phyloP scores from a whole-genome alignment of 2,797 vertebrate genomes.

The Pteronotus mesoamericanus region DNA sequence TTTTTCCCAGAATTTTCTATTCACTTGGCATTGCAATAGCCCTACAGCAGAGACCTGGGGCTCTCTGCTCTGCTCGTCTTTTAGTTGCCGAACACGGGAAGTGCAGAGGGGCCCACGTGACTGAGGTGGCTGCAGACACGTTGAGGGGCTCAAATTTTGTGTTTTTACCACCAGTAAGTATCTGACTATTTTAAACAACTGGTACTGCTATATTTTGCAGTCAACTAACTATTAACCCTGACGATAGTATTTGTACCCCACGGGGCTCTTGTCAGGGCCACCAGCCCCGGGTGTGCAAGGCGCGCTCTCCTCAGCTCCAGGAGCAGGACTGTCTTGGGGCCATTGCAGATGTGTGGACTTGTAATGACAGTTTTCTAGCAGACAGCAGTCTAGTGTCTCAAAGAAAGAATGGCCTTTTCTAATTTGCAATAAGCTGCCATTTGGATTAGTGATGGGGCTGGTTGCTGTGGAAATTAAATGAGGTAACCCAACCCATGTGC shows the following conservation, averaged over 20 bases:
- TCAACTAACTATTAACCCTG: background rate
- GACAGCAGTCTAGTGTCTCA: background rate
- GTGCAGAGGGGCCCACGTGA: background rate
- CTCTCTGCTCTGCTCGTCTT: background rate
- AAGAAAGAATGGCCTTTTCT: background rate
- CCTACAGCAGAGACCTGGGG: background rate
- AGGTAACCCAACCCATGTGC: background rate
- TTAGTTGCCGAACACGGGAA: background rate
- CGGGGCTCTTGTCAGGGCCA: background rate
- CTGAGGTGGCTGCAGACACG: background rate
- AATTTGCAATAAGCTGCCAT: background rate
- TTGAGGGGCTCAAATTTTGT: background rate
- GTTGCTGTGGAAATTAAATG: background rate
- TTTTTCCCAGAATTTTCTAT: background rate
- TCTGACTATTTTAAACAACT: conserved; percentile 17
- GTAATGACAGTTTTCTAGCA: background rate
- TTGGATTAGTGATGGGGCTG: background rate
- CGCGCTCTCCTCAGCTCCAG: background rate
- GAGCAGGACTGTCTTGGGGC: background rate
- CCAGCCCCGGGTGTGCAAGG: background rate
- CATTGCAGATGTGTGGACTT: background rate
- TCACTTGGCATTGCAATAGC: background rate
- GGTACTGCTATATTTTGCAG: background rate
- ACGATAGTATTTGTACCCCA: background rate
- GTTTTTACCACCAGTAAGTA: background rate